Base-by-base conservation (phyloP, 2,888 invertebrate genomes). In the Hyposoter dolosus region DNA sequence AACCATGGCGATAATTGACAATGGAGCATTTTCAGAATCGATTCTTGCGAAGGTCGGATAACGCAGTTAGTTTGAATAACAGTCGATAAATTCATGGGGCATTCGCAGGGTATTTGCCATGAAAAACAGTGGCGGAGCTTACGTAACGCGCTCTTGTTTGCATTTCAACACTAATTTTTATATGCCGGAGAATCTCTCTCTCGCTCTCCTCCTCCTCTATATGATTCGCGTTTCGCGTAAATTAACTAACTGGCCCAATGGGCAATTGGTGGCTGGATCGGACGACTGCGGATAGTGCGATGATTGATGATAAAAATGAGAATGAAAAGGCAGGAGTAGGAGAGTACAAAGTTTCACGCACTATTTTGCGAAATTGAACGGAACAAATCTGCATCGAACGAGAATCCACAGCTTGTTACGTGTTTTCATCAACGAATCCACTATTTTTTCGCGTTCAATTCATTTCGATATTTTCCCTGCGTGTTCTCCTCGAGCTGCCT, bases 221-320 rank as follows among this genome's bases (percentile, higher is more conserved):
- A 53, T 60, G 69, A 50, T 65, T 43, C 63, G 68, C 50, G 47
- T 65, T 66, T 17, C 17, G 53, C 69, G 60, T 63, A 76, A 80
- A 80, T 76, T 76, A 71, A 69, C 69, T 75, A 50, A 56, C 50
- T 63, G 43, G 79, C 19, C 50, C 71, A 84, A 80, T 50, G 75
- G 69, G 50, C 53, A 80, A 80, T 80, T 80, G 63, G 75, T 65
- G 69, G 17, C 50, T 71, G 50, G 3, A 15, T 66, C 56, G 12
- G 15, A 40, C 40, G 23, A 19, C 53, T 50, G 35, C 35, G n/a
- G 3, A 40, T 0, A 1, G 50, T 35, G 35, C 65, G 65, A 66
- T 50, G 15, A 66, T 74, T 74, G 35, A 56, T 19, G 50, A 56
- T 72, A 40, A 35, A 72, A 32, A 19, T 28, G 10, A 32, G 17